A percentile compares a stretch with the other conserved stretches of the same genome.
Conservation (phyloP, 1,140 invertebrate species). For the Gryllus bimaculatus region DNA sequence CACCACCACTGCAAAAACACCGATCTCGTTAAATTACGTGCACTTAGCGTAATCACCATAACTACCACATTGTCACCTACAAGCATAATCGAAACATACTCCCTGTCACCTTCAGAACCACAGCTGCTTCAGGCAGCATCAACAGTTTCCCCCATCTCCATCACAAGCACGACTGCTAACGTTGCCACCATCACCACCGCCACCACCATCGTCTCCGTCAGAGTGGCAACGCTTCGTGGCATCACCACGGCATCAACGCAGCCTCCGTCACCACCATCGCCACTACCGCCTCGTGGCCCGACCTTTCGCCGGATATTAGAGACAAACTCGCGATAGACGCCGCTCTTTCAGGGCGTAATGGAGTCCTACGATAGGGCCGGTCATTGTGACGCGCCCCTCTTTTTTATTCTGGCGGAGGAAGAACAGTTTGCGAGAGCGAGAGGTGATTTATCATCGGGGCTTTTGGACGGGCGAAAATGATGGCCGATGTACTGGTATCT, state of each 20-base stretch:
- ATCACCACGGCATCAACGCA: background rate
- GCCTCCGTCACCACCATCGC: no score
- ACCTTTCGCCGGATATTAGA: conserved; percentile 1
- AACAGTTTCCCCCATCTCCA: no score
- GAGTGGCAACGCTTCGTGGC: background rate
- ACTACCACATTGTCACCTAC: no score
- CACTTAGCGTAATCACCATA: no score
- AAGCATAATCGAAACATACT: no score
- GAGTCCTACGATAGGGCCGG: background rate
- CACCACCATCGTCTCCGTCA: no score
- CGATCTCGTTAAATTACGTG: no score
- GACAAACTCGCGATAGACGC: background rate
- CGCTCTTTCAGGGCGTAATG: background rate
- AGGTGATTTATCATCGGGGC: background rate
- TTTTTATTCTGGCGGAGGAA: background rate
- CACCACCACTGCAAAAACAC: no score
- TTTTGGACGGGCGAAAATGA: background rate
- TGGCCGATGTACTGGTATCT: background rate
- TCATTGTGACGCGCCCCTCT: background rate
- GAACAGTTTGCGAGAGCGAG: background rate
- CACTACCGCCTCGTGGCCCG: background rate
- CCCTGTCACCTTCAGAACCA: no score
- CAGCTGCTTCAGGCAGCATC: no score
- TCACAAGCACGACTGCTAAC: no score
- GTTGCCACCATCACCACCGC: no score